These are phyloP conservation scores for Macrotrachela quadricornifera DNA, from an alignment of 1,140 invertebrate species.

Conservation along the genomic window DNA sequence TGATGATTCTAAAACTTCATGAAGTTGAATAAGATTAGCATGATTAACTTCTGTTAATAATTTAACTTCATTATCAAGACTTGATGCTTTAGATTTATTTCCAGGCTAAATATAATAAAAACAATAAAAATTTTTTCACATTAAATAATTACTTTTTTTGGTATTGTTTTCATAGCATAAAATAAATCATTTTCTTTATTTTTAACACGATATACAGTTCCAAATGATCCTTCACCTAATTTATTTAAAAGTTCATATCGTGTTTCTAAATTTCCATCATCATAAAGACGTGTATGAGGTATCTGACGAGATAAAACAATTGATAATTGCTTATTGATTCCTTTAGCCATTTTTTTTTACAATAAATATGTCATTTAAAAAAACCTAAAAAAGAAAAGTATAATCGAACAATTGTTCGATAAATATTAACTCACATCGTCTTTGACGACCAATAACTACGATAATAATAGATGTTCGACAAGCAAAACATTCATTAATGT, in stretches of 20 bases:
- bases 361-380: too few relatives aligned
- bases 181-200: constrained; percentile 22
- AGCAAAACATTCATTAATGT: too few relatives aligned
- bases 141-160: constrained; percentile 31
- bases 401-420: too few relatives aligned
- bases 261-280: too few relatives aligned
- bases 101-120: constrained; percentile 19
- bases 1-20: constrained; percentile 34
- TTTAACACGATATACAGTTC: constrained; percentile 30
- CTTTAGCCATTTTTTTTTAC: too few relatives aligned
- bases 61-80: constrained; percentile 33
- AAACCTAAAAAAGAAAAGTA: too few relatives aligned
- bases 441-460: too few relatives aligned
- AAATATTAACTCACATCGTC: too few relatives aligned
- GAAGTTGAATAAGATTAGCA: constrained; percentile 34
- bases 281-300: too few relatives aligned
- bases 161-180: constrained; percentile 37
- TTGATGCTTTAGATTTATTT: constrained; percentile 18
- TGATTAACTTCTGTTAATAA: constrained; percentile 36
- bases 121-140: constrained; percentile 2
- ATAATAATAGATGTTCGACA: too few relatives aligned
- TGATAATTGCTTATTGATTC: too few relatives aligned
- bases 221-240: constrained; percentile 36
- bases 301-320: too few relatives aligned
- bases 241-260: constrained; percentile 17